Evolutionary conservation across 2,888 invertebrate species (phyloP), one percentile per base, ranked within the genome.

Genomic region (Halocaridina rubra): DNA sequence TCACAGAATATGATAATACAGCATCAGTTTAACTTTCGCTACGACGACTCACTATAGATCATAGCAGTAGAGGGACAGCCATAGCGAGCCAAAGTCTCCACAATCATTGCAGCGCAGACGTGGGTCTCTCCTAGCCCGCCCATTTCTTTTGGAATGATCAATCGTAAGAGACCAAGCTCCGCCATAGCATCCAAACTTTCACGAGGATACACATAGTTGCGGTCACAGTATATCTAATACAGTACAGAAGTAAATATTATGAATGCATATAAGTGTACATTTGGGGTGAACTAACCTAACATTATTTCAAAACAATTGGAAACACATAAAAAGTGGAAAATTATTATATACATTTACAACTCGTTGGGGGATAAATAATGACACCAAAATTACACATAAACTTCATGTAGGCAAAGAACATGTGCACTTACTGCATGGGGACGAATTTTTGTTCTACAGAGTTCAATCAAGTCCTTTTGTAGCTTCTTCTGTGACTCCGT

Each of bases 31-130:
- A n/a, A n/a, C n/a, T n/a, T n/a, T n/a, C n/a, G n/a, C n/a, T n/a
- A n/a, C n/a, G 16, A 53, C 39, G 4, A 82, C 86, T 76, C 22
- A 86, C 86, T 80, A 71, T 84, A 88, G 8, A 88, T 80, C 77
- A 88, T 84, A 64, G 88, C 85, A 10, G 88, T 88, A 39, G 84
- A 79, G 29, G 87, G 81, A 29, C 87, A 88, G 7, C 88, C 88
- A 19, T 88, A 88, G 13, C 88, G 53, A 16, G 88, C 88, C 10
- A 88, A 29, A 16, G 84, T 86, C 46, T 88, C 88, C 16, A 87
- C 82, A 5, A 88, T 82, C 87, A 87, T 86, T 19, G 85, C 80
- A 16, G 82, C 79, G 16, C 77, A 71, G 3, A 61, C 24, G 33
- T 86, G 85, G 61, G 46, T 85, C 33, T 85, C 76, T 0, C 88